Base-by-base conservation (phyloP, 2,888 invertebrate genomes). In the Aporophyla lueneburgensis region DNA sequence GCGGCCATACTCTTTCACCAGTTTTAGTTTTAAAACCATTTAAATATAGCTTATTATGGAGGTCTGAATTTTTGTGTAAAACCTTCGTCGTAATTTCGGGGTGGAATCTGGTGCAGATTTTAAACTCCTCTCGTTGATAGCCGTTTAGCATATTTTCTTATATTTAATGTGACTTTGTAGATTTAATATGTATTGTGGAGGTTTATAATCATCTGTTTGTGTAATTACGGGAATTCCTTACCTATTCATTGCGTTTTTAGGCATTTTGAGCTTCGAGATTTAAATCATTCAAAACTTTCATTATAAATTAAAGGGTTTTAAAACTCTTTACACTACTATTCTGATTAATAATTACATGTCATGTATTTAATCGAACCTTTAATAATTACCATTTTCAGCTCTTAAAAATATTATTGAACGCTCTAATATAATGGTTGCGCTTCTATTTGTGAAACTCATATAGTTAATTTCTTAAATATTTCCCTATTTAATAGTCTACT, bases 21-120 rank as follows among this genome's bases (percentile, higher is more conserved):
- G 67, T 71, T 72, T 80, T 84, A 83, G 77, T 87, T 87, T 85
- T 78, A 80, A 87, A 87, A 86, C 81, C 61, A 68, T 83, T 89
- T 88, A 89, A 91, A 92, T 89, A 89, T 83, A 79, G 86, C 89
- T 92, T 92, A 93, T 93, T 92, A 93, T 87, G 86, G 88, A 86
- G 88, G 89, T 90, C 87, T 88, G 88, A 87, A 91, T 90, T 87
- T 91, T 91, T 91, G 84, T 83, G 86, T 88, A 87, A 89, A 86
- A 87, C 83, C 82, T 88, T 66, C 65, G 49, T 21, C 78, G 83
- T 91, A 89, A 91, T 92, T 92, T 88, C 80, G 81, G 63, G 71
- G 63, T 63, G 78, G 86, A 88, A 85, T 89, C 87, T 88, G 88
- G 84, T 87, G 87, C 76, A 77, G 71, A 86, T 80, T 85, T 87